Base-by-base conservation (phyloP, 1,140 invertebrate species). In the Danaus plexippus region DNA sequence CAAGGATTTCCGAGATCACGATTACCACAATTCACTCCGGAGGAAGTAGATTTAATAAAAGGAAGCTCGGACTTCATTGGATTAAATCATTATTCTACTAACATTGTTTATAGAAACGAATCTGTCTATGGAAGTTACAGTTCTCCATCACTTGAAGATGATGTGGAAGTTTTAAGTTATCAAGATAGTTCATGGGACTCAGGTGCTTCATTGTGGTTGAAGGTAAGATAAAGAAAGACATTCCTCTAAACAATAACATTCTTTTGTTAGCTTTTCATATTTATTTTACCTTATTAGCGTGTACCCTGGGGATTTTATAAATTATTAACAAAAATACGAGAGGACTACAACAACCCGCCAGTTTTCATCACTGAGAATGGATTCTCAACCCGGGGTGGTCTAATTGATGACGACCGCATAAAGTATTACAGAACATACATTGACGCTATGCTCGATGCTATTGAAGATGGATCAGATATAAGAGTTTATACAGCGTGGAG, bases 281-380 rank as follows among this genome's bases (percentile, higher is more conserved):
- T n/a, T 10, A 40, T 54, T 11, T 42, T 49, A 49, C 12, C 5
- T 43, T 61, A 63, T n/a, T 18, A 78, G 75, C 53, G 43, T 41
- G 59, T 66, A 2, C 22, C 22, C 22, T 32, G 22, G 22, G 22
- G 22, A 32, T 32, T 32, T 32, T 32, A 32, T 32, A 32, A 32
- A 4, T 6, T 32, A 32, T 32, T 32, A 3, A 7, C 22, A 32
- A 32, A 32, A 32, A 32, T 32, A 32, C 22, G 22, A 8, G 22
- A 50, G 22, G 41, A n/a, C 13, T 50, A 50, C 32, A 40, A 41
- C 22, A 40, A 22, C 11, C 87, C 89, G 0, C 69, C 79, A 12
- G 84, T 94, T 3, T 85, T 91, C 32, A 88, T 94, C 7, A 91
- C 91, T 2, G 93, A 94, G 87, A 93, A 93, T 71, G 93, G 93